Conservation (phyloP, 2,888 invertebrate genomes). For the Acrocyrtus sp. region DNA sequence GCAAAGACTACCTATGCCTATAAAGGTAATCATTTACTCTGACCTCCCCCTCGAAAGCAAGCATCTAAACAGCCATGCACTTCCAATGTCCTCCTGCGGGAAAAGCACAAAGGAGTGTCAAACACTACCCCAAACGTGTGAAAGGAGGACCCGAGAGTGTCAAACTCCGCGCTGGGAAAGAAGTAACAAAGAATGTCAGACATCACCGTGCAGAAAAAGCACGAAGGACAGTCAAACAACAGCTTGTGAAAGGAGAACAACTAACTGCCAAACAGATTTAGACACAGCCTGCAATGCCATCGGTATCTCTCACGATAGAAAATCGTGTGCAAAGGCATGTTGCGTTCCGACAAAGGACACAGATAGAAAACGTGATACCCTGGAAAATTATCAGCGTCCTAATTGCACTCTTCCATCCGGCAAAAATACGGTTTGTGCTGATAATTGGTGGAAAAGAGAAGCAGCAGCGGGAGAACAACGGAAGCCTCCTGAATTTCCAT, state of each 20-base stretch:
- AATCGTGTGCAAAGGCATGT: conserved; percentile 6
- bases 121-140: too few relatives aligned
- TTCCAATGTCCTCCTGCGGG: too few relatives aligned
- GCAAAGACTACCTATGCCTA: too few relatives aligned
- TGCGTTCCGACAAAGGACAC: neutral
- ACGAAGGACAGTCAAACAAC: too few relatives aligned
- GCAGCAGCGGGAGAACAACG: conserved; percentile 2
- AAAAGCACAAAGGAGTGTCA: too few relatives aligned
- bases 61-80: too few relatives aligned
- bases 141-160: too few relatives aligned
- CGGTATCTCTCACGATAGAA: conserved; percentile 12
- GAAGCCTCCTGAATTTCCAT: conserved; percentile 32
- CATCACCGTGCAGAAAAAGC: too few relatives aligned
- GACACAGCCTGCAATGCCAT: conserved; percentile 8
- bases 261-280: conserved; percentile 35
- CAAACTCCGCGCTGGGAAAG: too few relatives aligned
- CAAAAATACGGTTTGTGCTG: neutral
- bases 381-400: neutral
- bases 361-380: neutral
- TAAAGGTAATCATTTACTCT: too few relatives aligned
- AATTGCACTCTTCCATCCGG: neutral
- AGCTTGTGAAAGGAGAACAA: neutral
- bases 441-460: neutral
- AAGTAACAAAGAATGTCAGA: too few relatives aligned
- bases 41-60: too few relatives aligned